Evolutionary conservation across 2,888 invertebrate genomes (phyloP), one percentile per base, ranked within the genome.

Genomic region (Aphrophora alni): DNA sequence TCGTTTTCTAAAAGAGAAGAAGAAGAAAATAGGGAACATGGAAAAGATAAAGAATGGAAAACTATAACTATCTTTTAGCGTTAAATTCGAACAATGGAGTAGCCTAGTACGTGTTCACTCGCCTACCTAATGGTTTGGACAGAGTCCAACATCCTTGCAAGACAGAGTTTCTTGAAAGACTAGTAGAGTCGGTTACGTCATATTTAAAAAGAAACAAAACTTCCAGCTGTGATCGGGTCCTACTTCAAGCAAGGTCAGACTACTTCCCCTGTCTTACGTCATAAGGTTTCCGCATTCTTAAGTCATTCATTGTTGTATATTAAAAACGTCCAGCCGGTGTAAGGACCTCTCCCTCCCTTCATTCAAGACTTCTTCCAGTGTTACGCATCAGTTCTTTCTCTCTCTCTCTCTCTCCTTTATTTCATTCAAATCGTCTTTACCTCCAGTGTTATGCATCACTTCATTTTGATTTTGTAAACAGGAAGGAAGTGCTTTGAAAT

Each of bases 231-330:
- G 44, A 14, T 17, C 44, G 44, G 44, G 14, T 4, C 33, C 33
- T n/a, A 10, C 10, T 75, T 44, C 51, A n/a, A 1, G 28, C 76
- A 76, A 76, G 76, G 76, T 76, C 76, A 68, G 27, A 28, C 68
- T 21, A 59, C 76, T 76, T 76, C 76, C 76, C 44, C 44, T 28
- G 24, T 68, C 59, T 59, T 59, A 76, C 76, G 76, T 76, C 76
- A 76, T 33, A 44, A 44, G 26, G 27, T 71, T 76, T 76, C 76
- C 76, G 68, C 69, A 76, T 76, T 28, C 76, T 76, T 17, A 2
- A n/a, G 14, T 71, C 71, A 71, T 71, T 71, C 71, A 71, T 71
- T 71, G 27, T 71, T 27, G 26, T 71, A 26, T 27, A 71, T 71
- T 24, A 21, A 68, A 24, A 68, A 14, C 69, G 24, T 17, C 25